Base-by-base conservation (phyloP, 1,140 invertebrate species). In the Parapsyche elsis region DNA sequence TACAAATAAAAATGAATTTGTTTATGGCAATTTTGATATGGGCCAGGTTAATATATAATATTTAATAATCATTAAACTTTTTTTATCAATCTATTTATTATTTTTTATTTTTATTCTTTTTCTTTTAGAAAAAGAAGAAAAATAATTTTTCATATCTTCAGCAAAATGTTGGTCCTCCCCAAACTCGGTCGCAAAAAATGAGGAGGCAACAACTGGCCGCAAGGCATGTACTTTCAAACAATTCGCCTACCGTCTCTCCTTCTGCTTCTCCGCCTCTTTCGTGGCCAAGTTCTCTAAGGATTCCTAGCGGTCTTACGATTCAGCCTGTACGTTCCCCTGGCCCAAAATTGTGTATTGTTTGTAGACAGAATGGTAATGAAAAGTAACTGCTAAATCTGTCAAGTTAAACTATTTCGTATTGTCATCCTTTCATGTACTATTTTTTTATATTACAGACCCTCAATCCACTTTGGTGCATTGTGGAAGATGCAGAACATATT, bases 111-210 rank as follows among this genome's bases (percentile, higher is more conserved):
- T 53, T 53, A 26, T 21, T 79, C 78, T 81, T 80, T 78, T 81
- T 59, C 49, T 87, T 87, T n/a, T 84, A 89, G 88, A 89, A 89
- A 85, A 84, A 86, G 12, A 88, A 88, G 70, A 89, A 89, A 81
- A 85, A 86, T 26, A 88, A 87, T 74, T 89, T 86, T 76, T 86
- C 88, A 16, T 89, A 89, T 83, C 84, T 89, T 2, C 88, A 89
- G 81, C 84, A 85, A 30, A 86, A 88, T 75, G 86, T 85, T 78
- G 87, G 87, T 71, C 88, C 88, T 5, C 88, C 88, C 0, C 88
- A 89, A 76, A 89, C 88, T 0, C 86, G 88, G n/a, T 87, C 88
- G 4, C 78, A 73, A 44, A 81, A 83, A 57, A 79, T 76, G 59
- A 77, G 70, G 57, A 74, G 71, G 53, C 75, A 81, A 10, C 80